Base-by-base conservation (phyloP, 2,888 invertebrate genomes). In the Nomada hirtipes region DNA sequence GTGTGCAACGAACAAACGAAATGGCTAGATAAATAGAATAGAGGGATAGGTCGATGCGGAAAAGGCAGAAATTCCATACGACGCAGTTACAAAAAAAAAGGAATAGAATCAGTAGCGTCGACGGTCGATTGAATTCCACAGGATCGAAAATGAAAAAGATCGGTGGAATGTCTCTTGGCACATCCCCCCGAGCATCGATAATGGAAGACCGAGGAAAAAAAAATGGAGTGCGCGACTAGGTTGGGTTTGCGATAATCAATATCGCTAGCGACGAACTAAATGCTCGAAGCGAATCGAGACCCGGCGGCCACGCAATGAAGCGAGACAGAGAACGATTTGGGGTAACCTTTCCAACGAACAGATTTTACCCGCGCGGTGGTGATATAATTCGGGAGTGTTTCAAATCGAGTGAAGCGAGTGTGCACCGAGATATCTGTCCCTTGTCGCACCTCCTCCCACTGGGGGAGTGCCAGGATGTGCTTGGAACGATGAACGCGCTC, bases 391-490 rank as follows among this genome's bases (percentile, higher is more conserved):
- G 85, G 83, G 82, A 86, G 82, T 77, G 77, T 85, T 84, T 79
- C 60, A 68, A 82, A 72, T 81, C 80, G 85, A 85, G 86, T 67
- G 83, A 76, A 81, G 80, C 85, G 75, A 84, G 76, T 76, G 79
- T 65, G 79, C 74, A 63, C 87, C 87, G 88, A 88, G 88, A 90
- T 92, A 92, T 92, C 90, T 90, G 89, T 90, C 90, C 90, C 90
- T 90, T 90, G 90, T 90, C 89, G 83, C 90, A 88, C 89, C 91
- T 88, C 89, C 91, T 89, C 90, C 89, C 87, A 89, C 91, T 91
- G 91, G 92, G 93, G 93, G 92, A 93, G 93, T 93, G 93, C 93
- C 93, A 93, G 93, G 93, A 93, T 93, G 93, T 92, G 93, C 92
- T 93, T 91, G 93, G 92, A 93, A 93, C 93, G 92, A 91, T 89